A percentile compares a stretch with the other conserved stretches of the same genome.
These are phyloP conservation scores for Peromyscus californicus DNA, from an alignment of 2,113 vertebrate species.

Conservation along the genomic window DNA sequence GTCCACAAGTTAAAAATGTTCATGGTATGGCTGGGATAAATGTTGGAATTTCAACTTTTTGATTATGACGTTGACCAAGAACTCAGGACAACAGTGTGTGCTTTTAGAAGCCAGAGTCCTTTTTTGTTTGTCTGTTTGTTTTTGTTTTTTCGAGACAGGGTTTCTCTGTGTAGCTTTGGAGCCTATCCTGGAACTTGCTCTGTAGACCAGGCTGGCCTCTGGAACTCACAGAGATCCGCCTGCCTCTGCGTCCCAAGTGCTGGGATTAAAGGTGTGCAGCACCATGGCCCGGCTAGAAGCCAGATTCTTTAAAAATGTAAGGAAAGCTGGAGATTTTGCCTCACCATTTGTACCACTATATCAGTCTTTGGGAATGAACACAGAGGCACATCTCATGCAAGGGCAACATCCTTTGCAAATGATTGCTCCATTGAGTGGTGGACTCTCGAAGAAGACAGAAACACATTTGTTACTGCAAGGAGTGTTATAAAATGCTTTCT, in stretches of 20 bases:
- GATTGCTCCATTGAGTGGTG: constrained; percentile 39
- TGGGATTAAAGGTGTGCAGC: too few species aligned
- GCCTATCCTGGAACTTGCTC: too few species aligned
- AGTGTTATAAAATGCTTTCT: constrained; percentile 7
- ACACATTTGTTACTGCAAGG: neutral
- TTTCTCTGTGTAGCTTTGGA: too few species aligned
- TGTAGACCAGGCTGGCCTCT: too few species aligned
- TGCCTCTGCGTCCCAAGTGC: too few species aligned
- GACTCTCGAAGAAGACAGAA: constrained; percentile 67
- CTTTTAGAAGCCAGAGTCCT: neutral
- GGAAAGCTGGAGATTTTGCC: constrained; percentile 38
- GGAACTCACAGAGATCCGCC: too few species aligned
- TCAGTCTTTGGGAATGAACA: constrained; percentile 77
- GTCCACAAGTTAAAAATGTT: constrained; percentile 38
- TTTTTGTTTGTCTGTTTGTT: neutral
- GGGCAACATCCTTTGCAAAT: constrained; percentile 62
- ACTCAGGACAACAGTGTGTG: constrained; percentile 61
- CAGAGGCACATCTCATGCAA: constrained; percentile 70
- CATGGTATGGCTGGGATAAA: constrained; percentile 53
- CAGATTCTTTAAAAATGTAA: constrained; percentile 56
- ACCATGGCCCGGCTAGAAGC: too few species aligned
- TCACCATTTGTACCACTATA: neutral
- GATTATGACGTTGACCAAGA: constrained; percentile 69
- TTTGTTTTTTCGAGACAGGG: too few species aligned
- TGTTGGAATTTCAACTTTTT: constrained; percentile 51